Evolutionary conservation across 2,797 vertebrate genomes (phyloP).

Genomic region (Smutsia temminckii): DNA sequence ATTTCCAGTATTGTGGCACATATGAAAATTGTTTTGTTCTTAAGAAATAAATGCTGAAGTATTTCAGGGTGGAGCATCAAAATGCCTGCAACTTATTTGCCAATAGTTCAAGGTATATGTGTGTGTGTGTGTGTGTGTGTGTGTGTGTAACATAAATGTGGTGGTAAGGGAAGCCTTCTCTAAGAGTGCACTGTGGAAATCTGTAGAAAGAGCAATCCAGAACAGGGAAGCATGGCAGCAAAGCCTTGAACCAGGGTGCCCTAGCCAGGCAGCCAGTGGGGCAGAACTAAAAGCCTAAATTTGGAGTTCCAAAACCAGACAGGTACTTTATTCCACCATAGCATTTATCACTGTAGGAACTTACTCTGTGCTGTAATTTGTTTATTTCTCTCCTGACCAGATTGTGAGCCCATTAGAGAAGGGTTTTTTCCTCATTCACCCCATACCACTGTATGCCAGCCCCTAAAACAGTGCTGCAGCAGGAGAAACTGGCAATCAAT

Average conservation of each 20-base stretch:
- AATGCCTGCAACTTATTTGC: not conserved
- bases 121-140: too few species aligned
- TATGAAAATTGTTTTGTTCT: not conserved
- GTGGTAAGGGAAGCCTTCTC: not conserved
- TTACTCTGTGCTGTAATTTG: not conserved
- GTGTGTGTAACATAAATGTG: not conserved
- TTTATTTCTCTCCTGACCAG: not conserved
- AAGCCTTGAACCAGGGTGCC: not conserved
- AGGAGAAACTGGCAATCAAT: not conserved
- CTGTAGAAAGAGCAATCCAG: not conserved
- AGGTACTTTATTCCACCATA: not conserved
- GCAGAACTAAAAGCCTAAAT: not conserved
- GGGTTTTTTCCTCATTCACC: not conserved
- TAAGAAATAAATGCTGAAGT: not conserved
- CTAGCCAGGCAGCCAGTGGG: not conserved
- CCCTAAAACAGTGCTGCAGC: not conserved
- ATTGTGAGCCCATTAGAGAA: not conserved
- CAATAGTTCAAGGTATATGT: not conserved
- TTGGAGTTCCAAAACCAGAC: not conserved
- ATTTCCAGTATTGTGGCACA: not conserved
- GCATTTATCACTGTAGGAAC: fast-evolving
- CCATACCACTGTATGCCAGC: not conserved
- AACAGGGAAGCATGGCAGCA: not conserved
- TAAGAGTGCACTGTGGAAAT: not conserved
- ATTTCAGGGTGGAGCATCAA: not conserved